Conservation (phyloP, 2,113 vertebrate genomes). For the Lophius piscatorius region DNA sequence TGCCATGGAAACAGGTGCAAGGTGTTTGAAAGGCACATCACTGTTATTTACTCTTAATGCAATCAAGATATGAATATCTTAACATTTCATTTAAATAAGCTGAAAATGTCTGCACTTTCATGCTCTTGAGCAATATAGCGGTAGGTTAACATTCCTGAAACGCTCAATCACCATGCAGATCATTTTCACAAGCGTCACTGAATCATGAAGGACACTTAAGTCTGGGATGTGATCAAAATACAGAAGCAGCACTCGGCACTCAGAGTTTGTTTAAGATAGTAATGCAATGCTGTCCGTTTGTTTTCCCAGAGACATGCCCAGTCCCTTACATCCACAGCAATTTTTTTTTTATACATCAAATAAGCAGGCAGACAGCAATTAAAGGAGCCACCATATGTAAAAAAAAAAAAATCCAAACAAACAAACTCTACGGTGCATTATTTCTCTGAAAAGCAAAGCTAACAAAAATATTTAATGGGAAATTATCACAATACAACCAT, state of each 20-base stretch:
- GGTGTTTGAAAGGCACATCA: conserved; percentile 24
- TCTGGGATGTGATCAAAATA: conserved; percentile 73
- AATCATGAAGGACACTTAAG: conserved; percentile 78
- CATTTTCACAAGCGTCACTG: conserved; percentile 68
- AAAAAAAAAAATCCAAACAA: no score
- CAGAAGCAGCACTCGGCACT: conserved; percentile 44
- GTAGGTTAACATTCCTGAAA: conserved; percentile 65
- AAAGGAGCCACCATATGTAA: no score
- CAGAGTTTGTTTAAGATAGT: conserved; percentile 48
- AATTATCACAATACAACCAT: background rate
- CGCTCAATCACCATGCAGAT: conserved; percentile 72
- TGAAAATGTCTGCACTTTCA: conserved; percentile 46
- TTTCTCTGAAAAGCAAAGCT: background rate
- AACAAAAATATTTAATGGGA: background rate
- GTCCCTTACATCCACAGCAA: conserved; percentile 8
- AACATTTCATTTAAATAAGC: conserved; percentile 50
- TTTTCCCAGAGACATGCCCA: conserved; percentile 19
- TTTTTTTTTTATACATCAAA: background rate
- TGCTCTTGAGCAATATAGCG: conserved; percentile 41
- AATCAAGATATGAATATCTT: conserved; percentile 56
- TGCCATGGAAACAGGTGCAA: conserved; percentile 1
- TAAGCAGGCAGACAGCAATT: no score
- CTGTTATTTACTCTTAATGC: conserved; percentile 34
- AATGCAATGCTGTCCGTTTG: conserved; percentile 38
- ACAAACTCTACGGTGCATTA: no score